A percentile compares a stretch with the other conserved stretches of the same genome.
Conservation (phyloP, 2,888 invertebrate genomes). For the Geophilus truncorum region DNA sequence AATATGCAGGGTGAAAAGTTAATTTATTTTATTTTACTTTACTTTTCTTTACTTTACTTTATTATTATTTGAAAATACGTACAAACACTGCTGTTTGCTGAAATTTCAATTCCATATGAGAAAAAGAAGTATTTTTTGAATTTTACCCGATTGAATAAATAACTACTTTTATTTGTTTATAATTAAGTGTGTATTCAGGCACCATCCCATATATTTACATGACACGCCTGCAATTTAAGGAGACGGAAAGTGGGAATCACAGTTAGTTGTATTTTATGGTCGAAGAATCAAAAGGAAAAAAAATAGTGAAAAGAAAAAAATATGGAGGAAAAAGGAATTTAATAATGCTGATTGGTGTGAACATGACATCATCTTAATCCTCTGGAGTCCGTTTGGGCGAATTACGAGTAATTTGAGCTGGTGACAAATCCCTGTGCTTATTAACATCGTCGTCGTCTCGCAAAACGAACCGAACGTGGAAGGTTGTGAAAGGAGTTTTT, state of each 20-base stretch:
- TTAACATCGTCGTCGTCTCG: constrained; percentile 22
- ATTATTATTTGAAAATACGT: too few species aligned
- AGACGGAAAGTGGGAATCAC: neutral
- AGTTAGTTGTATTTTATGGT: neutral
- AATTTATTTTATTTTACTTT: too few species aligned
- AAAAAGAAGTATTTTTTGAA: too few species aligned
- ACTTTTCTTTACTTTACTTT: too few species aligned
- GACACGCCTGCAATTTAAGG: neutral
- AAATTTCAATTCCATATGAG: too few species aligned
- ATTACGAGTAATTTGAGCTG: constrained; percentile 30
- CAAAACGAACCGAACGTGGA: neutral
- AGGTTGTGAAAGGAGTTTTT: constrained; percentile 7
- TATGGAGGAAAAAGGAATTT: constrained; percentile 6
- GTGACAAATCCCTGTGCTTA: constrained; percentile 23
- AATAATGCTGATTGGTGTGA: constrained; percentile 14
- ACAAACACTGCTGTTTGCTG: too few species aligned
- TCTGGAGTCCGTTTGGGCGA: constrained; percentile 8
- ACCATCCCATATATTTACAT: neutral
- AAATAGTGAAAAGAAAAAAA: neutral
- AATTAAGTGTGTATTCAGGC: neutral
- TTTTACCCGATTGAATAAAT: neutral
- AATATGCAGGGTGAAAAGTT: too few species aligned
- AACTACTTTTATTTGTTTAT: neutral
- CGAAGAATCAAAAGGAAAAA: neutral
- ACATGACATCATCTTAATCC: neutral